A percentile compares a stretch with the other conserved stretches of the same genome.
phyloP scores from a whole-genome alignment of 2,888 invertebrate genomes.

The Drosophila stalkeri region DNA sequence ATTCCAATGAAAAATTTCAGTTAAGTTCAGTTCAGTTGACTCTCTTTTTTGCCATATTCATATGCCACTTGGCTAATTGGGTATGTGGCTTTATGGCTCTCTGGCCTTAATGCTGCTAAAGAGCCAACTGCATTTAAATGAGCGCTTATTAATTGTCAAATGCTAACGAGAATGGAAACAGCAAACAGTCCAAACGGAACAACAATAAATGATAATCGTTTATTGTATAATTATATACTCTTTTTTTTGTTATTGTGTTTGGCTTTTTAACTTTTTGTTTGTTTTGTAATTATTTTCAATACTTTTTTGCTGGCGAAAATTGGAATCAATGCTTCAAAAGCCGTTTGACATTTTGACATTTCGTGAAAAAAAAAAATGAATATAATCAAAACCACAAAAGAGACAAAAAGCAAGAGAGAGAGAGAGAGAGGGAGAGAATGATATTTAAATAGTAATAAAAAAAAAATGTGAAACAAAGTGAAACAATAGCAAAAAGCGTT shows the following conservation, averaged over 20 bases:
- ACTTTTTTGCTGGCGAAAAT: not conserved
- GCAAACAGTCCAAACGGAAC: slow-evolving; percentile 3
- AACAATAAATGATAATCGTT: slow-evolving; percentile 21
- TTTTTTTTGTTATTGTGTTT: slow-evolving; percentile 7
- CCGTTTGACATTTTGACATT: slow-evolving; percentile 56
- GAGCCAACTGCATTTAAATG: slow-evolving; percentile 36
- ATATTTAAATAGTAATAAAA: not conserved
- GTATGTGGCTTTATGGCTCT: too few species aligned
- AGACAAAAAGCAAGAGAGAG: not conserved
- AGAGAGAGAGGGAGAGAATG: not conserved
- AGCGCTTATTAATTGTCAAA: slow-evolving; percentile 41
- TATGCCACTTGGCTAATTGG: not conserved
- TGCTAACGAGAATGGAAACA: slow-evolving; percentile 7
- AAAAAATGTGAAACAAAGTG: not conserved
- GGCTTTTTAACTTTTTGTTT: slow-evolving; percentile 12
- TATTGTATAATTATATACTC: slow-evolving; percentile 26
- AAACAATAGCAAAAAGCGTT: slow-evolving; percentile 9
- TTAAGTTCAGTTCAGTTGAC: not conserved
- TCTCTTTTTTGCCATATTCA: not conserved
- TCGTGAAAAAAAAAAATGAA: not conserved
- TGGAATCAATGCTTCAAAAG: slow-evolving; percentile 60
- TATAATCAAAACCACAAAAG: slow-evolving; percentile 42
- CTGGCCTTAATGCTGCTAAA: not conserved
- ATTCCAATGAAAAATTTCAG: slow-evolving; percentile 2
- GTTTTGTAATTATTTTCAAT: slow-evolving; percentile 10